Base-by-base conservation (phyloP, 2,113 vertebrate species). In the Dolichallabes microphthalmus region DNA sequence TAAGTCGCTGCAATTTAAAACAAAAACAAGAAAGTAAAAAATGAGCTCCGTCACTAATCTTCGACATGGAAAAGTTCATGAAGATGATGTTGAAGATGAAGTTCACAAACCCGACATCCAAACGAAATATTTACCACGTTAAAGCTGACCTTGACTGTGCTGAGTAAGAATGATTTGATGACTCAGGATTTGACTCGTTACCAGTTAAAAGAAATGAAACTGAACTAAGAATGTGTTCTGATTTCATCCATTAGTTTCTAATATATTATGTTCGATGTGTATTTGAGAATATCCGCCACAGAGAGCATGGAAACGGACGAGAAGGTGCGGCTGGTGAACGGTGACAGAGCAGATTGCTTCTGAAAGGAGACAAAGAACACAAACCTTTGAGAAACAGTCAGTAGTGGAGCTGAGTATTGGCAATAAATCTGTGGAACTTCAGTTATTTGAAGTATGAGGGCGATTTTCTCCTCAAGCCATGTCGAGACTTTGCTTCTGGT, bases 381-480 rank as follows among this genome's bases (percentile, higher is more conserved):
- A 39, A 45, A 22, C 45, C 19, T 3, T 22, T 0, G 8, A 71
- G 69, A 50, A 25, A 45, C 57, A 50, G 78, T 7, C 13, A 9
- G 58, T 13, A 3, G 0, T 20, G 13, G 39, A 52, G 57, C n/a
- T 27, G 35, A 50, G 19, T 73, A 39, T 50, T 60, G 19, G 32
- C 11, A 15, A 13, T n/a, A 58, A 39, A 8, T 8, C 66, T 74
- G n/a, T 83, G 82, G 68, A 35, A 60, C 57, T 83, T 74, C 14
- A 74, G 35, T 57, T 83, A 63, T 83, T 83, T 83, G 32, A 76
- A 75, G 17, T 61, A 61, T 76, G 57, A 11, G 69, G 7, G 6
- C 32, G 45, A 30, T 22, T 45, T 45, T 22, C 9, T 32, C 14
- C 63, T 35, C n/a, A 25, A 27, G 55, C 35, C 55, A 25, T 25